These are phyloP conservation scores for Orestias chungarensis DNA, from an alignment of 2,797 vertebrate species.

Conservation along the genomic window DNA sequence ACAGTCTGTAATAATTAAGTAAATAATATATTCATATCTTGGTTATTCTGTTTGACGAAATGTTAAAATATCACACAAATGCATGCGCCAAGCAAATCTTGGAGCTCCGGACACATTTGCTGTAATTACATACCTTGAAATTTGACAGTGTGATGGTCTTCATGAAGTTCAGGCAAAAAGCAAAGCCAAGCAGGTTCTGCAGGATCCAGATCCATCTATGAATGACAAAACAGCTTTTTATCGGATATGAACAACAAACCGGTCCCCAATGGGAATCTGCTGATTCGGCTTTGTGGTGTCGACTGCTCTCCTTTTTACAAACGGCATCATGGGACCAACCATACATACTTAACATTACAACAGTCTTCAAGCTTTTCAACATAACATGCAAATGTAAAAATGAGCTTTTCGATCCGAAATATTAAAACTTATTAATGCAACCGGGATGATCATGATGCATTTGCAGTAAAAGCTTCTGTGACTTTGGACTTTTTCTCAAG, in stretches of 20 bases:
- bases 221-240: slow-evolving; percentile 28
- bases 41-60: too few relatives aligned
- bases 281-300: too few relatives aligned
- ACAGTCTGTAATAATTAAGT: not conserved
- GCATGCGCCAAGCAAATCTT: too few relatives aligned
- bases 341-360: too few relatives aligned
- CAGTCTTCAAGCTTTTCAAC: too few relatives aligned
- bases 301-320: too few relatives aligned
- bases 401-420: not conserved
- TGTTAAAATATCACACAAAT: not conserved
- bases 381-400: not conserved
- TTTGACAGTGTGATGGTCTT: slow-evolving; percentile 93
- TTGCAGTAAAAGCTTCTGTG: not conserved
- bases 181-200: slow-evolving; percentile 91
- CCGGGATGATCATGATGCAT: not conserved
- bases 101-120: too few relatives aligned
- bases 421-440: not conserved
- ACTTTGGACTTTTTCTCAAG: not conserved
- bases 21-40: not conserved
- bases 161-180: slow-evolving; percentile 96
- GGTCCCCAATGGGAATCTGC: not conserved
- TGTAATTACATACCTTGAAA: slow-evolving; percentile 86
- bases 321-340: too few relatives aligned
- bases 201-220: slow-evolving; percentile 97
- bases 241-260: not conserved